Evolutionary conservation across 2,797 vertebrate genomes (phyloP), one percentile per base, ranked within the genome.

Genomic region (Anniella stebbinsi): DNA sequence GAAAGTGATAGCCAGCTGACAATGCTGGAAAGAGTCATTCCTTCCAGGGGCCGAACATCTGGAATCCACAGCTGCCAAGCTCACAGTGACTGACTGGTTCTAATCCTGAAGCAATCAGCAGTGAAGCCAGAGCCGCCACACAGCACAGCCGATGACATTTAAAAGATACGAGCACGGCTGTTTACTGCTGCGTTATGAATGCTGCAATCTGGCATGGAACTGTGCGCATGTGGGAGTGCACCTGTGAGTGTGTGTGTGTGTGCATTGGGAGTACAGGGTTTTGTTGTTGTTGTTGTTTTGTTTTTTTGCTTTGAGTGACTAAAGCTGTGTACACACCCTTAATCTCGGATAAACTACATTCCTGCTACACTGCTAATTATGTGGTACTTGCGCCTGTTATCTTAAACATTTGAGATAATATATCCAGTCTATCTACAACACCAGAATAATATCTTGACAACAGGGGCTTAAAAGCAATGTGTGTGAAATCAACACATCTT

Each of bases 1-100:
- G 80, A 93, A 94, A 94, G 94, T 73, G 91, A 92, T 88, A 94
- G 76, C 94, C 93, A 93, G 92, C 89, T 96, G 93, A 92, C 86
- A 86, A 80, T 89, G 88, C 25, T 70, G 73, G 81, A 93, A 86
- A 80, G n/a, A 87, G 63, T 93, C 73, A 93, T 96, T 95, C 91
- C 86, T 87, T 84, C 80, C 86, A 95, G 94, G 67, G 88, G 57
- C 88, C 89, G 81, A 63, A 89, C 95, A 96, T 96, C 95, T 96
- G 96, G 92, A 92, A 82, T 73, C 54, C 60, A 60, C 91, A 94
- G 93, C 91, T 96, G 95, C 92, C 94, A 95, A 88, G 82, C 33
- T 89, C 69, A 57, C 4, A 73, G 54, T 82, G 88, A 92, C 86
- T 91, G 92, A 90, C 73, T 92, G 63, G 80, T 93, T 94, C 94